These are phyloP conservation scores for Sorex fumeus DNA, from an alignment of 2,113 vertebrate species.

Conservation along the genomic window DNA sequence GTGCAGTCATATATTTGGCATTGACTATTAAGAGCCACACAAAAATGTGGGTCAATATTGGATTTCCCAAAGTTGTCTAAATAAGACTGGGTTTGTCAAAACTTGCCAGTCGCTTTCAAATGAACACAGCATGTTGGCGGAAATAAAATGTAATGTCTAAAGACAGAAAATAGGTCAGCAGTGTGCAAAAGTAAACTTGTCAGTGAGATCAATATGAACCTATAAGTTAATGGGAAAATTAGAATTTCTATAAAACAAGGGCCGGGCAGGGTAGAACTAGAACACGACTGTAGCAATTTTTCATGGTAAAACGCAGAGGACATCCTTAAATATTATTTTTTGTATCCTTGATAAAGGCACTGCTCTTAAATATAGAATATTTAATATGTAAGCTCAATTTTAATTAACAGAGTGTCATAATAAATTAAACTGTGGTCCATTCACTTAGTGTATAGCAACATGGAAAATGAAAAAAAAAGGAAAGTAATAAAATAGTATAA, in stretches of 20 bases:
- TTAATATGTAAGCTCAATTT: conserved; percentile 84
- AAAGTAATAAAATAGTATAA: conserved; percentile 82
- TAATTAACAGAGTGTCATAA: conserved; percentile 84
- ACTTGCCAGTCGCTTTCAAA: conserved; percentile 85
- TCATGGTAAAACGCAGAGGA: conserved; percentile 83
- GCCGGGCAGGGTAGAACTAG: conserved; percentile 74
- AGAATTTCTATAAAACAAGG: conserved; percentile 77
- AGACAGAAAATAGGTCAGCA: conserved; percentile 87
- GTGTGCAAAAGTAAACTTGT: conserved; percentile 85
- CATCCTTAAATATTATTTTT: conserved; percentile 84
- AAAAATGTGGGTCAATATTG: conserved; percentile 52
- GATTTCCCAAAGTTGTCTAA: conserved; percentile 82
- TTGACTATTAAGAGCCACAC: conserved; percentile 78
- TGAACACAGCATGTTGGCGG: conserved; percentile 83
- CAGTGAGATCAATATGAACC: conserved; percentile 82
- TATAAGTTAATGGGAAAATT: conserved; percentile 82
- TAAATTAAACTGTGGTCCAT: conserved; percentile 89
- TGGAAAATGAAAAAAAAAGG: conserved; percentile 80
- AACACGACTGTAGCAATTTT: conserved; percentile 77
- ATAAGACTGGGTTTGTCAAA: conserved; percentile 83
- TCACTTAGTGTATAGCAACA: conserved; percentile 84
- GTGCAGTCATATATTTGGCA: conserved; percentile 70
- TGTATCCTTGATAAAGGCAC: conserved; percentile 90
- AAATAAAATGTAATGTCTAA: conserved; percentile 83
- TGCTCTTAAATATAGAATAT: conserved; percentile 87